A percentile compares a stretch with the other conserved stretches of the same genome.
Evolutionary conservation across 1,140 invertebrate genomes (phyloP).

Genomic region (Phenacoccus solenopsis): DNA sequence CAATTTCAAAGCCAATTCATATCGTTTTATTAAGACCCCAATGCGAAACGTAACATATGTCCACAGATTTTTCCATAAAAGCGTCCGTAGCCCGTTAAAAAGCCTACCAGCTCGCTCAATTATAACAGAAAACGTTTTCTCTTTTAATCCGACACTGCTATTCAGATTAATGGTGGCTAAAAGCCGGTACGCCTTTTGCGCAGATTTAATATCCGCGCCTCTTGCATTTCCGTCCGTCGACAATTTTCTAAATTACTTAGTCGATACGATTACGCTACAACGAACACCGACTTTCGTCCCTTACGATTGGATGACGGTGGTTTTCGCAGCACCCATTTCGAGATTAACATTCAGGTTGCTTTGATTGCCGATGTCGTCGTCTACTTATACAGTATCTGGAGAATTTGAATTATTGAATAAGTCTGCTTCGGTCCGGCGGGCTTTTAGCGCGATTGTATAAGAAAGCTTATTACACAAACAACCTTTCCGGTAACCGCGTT

Average conservation of each 20-base stretch:
- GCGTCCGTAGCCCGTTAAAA: background rate
- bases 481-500: no score
- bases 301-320: background rate
- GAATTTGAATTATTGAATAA: constrained; percentile 3
- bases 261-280: background rate
- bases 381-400: background rate
- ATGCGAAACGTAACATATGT: background rate
- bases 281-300: background rate
- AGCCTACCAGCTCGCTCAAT: background rate
- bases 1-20: background rate
- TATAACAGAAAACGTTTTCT: no score
- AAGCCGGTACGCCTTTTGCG: background rate
- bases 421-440: background rate
- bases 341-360: background rate
- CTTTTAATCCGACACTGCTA: background rate
- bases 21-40: background rate
- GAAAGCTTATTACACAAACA: constrained; percentile 2
- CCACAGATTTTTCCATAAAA: background rate
- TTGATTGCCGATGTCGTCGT: background rate
- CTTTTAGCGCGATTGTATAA: background rate
- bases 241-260: constrained; percentile 3
- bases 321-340: background rate
- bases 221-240: background rate
- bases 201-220: background rate
- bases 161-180: background rate